Base-by-base conservation (phyloP, 2,797 vertebrate species). In the Malacoraja senta region DNA sequence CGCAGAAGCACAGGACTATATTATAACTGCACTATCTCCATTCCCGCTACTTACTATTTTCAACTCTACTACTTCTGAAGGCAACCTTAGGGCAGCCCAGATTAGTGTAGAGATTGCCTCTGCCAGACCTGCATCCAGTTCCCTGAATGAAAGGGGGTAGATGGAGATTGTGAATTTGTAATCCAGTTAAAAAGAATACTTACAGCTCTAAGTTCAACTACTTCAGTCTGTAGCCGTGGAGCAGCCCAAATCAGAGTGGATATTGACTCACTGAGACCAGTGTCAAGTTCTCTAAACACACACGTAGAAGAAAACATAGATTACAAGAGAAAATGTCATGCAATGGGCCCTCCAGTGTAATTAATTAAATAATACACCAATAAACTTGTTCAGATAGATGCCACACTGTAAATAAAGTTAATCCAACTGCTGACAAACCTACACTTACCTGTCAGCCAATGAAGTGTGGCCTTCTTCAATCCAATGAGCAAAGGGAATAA, bases 181-280 rank as follows among this genome's bases (percentile, higher is more conserved):
- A 61, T 79, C 78, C 53, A 65, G 4, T 79, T 58, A 68, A 8
- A 76, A 77, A 29, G 4, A 90, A 35, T 93, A 98, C 98, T 97
- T 95, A 99, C 99, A 94, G 96, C 98, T 96, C 98, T 99, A 93
- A 99, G 95, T 94, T 99, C 99, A 0, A 96, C 94, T 93, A 99
- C 98, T 95, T 99, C 99, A 0, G 97, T 96, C 95, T 99, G 99
- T 21, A 99, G 97, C 58, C 98, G 98, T 93, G 99, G 99, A 29
- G 98, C 98, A 94, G 98, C 99, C 99, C 99, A 99, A 94, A 99
- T 99, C 84, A 99, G 96, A 0, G 98, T 99, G 74, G 99, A 99
- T n/a, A 99, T 98, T 0, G 99, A 98, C 95, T 99, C 99, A 94
- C 98, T 98, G 92, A 99, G 95, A 71, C 98, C 98, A 93, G 98